Base-by-base conservation (phyloP, 2,888 invertebrate genomes). In the Cryptocephalus primarius region DNA sequence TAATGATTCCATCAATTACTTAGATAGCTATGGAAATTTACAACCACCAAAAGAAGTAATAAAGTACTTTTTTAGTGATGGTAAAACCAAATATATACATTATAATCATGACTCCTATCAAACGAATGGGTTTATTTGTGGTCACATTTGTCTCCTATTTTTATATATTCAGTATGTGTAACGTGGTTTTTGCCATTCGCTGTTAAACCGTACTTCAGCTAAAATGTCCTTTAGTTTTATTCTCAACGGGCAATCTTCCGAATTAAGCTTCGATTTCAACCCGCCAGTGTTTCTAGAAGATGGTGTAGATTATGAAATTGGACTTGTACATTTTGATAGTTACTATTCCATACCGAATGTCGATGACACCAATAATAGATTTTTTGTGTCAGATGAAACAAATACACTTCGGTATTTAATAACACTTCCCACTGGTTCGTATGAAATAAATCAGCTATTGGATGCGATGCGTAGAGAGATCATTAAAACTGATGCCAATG, bases 1-100 rank as follows among this genome's bases (percentile, higher is more conserved):
- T 31, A 41, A 44, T 38, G 31, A 49, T 13, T 12, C 9, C n/a
- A 44, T 52, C 9, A 32, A 42, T n/a, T 53, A 52, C 46, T 53
- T 50, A 41, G 51, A 53, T 41, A 46, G 45, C 39, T 49, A 34
- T 49, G 49, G 51, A 34, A 46, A 46, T 41, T 43, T 53, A 32
- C 42, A 38, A 14, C 51, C 50, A 33, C 43, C 45, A 13, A n/a
- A 36, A n/a, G 46, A 52, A 42, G 14, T 55, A 36, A n/a, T 50
- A 13, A 47, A 44, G 6, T 54, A 54, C 49, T 50, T 53, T 22
- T 22, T 22, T 6, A 22, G 22, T 22, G 22, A 22, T 22, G 22
- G 22, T 22, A 22, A 22, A 22, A 33, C 13, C 8, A 14, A 36
- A 14, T 8, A 39, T 6, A 44, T 40, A 32, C 8, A 9, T 33